phyloP scores from a whole-genome alignment of 2,888 invertebrate genomes.

The Chloromyia formosa region DNA sequence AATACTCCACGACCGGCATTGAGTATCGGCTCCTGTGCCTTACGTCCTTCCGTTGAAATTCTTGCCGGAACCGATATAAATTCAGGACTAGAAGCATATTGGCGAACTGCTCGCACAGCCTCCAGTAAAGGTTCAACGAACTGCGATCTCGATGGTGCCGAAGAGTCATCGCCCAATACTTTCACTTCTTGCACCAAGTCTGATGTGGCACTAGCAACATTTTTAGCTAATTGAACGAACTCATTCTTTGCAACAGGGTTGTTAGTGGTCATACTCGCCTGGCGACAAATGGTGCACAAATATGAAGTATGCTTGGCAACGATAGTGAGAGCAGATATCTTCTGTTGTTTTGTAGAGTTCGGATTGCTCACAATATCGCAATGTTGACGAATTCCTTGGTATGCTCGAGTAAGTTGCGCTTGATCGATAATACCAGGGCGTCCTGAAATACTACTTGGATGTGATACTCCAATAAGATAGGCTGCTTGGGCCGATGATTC shows the following conservation, averaged over 20 bases:
- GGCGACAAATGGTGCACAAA: conserved; percentile 93
- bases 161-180: conserved; percentile 84
- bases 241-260: conserved; percentile 94
- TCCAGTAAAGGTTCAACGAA: conserved; percentile 87
- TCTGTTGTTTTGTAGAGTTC: conserved; percentile 80
- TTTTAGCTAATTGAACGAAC: conserved; percentile 97
- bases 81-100: conserved; percentile 93
- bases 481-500: conserved; percentile 96
- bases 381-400: conserved; percentile 89
- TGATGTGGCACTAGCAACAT: conserved; percentile 96
- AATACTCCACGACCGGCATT: conserved; percentile 80
- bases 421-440: conserved; percentile 89
- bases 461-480: conserved; percentile 92
- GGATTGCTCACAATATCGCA: conserved; percentile 80
- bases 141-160: conserved; percentile 76
- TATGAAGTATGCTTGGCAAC: conserved; percentile 97
- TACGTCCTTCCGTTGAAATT: conserved; percentile 84
- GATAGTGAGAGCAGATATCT: conserved; percentile 89
- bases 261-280: conserved; percentile 88
- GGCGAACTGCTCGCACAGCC: conserved; percentile 90
- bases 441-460: conserved; percentile 88
- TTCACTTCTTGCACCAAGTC: conserved; percentile 95
- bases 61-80: conserved; percentile 92
- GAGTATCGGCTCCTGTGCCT: conserved; percentile 87
- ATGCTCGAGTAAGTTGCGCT: conserved; percentile 85